Conservation (phyloP, 1,140 invertebrate species). For the Zaprionus capensis region DNA sequence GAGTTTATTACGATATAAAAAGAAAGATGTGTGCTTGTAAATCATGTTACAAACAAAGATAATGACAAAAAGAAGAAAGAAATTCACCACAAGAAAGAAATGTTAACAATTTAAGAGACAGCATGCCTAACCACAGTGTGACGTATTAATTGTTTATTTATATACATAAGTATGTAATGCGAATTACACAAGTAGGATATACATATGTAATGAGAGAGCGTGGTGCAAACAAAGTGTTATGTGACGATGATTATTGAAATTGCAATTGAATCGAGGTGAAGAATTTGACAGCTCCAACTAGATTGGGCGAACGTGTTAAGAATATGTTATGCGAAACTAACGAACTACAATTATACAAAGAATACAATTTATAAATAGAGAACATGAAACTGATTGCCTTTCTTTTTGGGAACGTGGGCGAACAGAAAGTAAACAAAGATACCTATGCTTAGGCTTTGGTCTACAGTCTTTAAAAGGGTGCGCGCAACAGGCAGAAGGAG, state of each 20-base stretch:
- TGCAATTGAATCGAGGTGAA: slow-evolving; percentile 60
- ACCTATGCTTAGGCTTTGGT: too few species aligned
- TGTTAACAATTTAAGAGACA: slow-evolving; percentile 34
- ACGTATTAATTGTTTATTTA: slow-evolving; percentile 46
- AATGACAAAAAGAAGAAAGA: slow-evolving; percentile 1
- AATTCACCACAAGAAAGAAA: slow-evolving; percentile 36
- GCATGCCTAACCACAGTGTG: slow-evolving; percentile 7
- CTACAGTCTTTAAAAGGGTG: too few species aligned
- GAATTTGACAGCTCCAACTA: slow-evolving; percentile 66
- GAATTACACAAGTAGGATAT: slow-evolving; percentile 22
- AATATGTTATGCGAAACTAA: slow-evolving; percentile 81
- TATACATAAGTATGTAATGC: slow-evolving; percentile 31
- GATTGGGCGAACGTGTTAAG: slow-evolving; percentile 65
- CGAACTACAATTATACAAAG: slow-evolving; percentile 81
- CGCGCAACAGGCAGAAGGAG: too few species aligned
- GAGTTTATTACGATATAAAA: slow-evolving; percentile 59
- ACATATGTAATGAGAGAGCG: slow-evolving; percentile 21
- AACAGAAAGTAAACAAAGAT: too few species aligned
- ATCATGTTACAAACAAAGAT: slow-evolving; percentile 34
- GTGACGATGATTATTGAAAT: slow-evolving; percentile 9
- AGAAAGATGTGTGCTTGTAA: slow-evolving; percentile 52
- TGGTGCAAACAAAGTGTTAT: slow-evolving; percentile 47
- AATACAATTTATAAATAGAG: slow-evolving; percentile 81
- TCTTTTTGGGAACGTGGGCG: neutral
- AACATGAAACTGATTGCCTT: slow-evolving; percentile 27